Evolutionary conservation across 2,888 invertebrate species (phyloP).

Genomic region (Eubasilissa splendida): DNA sequence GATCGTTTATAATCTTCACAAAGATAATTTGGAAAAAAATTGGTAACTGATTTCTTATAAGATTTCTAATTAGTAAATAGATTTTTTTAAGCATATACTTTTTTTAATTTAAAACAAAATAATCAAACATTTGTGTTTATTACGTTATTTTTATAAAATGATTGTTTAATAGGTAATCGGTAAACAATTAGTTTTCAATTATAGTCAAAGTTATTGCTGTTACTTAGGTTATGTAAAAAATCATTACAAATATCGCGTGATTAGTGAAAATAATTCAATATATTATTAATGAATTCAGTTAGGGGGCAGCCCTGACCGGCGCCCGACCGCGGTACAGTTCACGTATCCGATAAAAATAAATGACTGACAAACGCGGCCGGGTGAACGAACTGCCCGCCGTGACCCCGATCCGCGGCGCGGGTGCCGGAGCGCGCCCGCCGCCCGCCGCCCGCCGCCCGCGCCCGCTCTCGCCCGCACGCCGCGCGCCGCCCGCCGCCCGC

Average conservation of each 20-base stretch:
- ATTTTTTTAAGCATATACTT: too few species aligned
- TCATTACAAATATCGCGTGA: neutral
- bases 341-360: slow-evolving; percentile 49
- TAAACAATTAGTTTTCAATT: too few species aligned
- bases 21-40: too few species aligned
- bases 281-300: neutral
- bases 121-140: too few species aligned
- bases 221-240: neutral
- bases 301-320: slow-evolving; percentile 14
- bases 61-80: too few species aligned
- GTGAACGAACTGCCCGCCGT: slow-evolving; percentile 55
- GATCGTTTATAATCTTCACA: too few species aligned
- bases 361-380: slow-evolving; percentile 51
- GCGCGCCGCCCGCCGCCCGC: neutral
- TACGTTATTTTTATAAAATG: too few species aligned
- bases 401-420: slow-evolving; percentile 49
- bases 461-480: neutral
- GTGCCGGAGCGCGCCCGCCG: neutral
- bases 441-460: neutral
- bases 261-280: neutral
- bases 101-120: too few species aligned
- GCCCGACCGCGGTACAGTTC: slow-evolving; percentile 32
- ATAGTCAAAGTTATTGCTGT: too few species aligned
- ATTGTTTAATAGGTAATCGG: too few species aligned
- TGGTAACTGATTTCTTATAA: too few species aligned